phyloP scores from a whole-genome alignment of 2,113 vertebrate species.

The Sprattus sprattus region DNA sequence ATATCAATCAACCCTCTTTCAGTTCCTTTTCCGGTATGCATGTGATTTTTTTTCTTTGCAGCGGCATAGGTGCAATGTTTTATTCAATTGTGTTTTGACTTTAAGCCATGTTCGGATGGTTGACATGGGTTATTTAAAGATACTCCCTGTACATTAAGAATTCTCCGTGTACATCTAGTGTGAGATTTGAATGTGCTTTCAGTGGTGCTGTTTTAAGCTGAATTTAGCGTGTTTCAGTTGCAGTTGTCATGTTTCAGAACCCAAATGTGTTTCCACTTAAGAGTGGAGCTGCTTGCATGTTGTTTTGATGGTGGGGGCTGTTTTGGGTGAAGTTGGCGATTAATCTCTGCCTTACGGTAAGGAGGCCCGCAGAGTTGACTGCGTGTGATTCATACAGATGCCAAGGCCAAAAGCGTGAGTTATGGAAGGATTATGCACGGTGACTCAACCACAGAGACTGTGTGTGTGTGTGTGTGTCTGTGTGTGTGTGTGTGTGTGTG shows the following conservation, averaged over 20 bases:
- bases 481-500: not conserved
- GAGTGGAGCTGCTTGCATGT: not conserved
- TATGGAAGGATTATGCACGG: not conserved
- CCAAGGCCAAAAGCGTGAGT: not conserved
- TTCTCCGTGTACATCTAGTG: not conserved
- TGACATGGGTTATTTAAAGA: not conserved
- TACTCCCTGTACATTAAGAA: not conserved
- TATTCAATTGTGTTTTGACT: too few species aligned
- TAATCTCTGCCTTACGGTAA: constrained; percentile 1
- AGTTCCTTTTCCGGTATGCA: not conserved
- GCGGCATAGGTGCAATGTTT: not conserved
- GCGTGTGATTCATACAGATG: constrained; percentile 3
- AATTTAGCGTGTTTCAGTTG: not conserved
- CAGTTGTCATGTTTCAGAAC: not conserved
- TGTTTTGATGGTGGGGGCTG: not conserved
- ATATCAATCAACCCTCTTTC: too few species aligned
- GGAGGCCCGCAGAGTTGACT: not conserved
- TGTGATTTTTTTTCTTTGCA: not conserved
- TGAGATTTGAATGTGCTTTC: too few species aligned
- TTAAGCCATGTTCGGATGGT: not conserved
- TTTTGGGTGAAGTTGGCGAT: not conserved
- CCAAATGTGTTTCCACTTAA: not conserved
- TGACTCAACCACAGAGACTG: not conserved
- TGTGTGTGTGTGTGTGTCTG: not conserved
- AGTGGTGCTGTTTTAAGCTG: not conserved